Evolutionary conservation across 2,888 invertebrate species (phyloP), one percentile per base, ranked within the genome.

Genomic region (Chrysolina oricalcia): DNA sequence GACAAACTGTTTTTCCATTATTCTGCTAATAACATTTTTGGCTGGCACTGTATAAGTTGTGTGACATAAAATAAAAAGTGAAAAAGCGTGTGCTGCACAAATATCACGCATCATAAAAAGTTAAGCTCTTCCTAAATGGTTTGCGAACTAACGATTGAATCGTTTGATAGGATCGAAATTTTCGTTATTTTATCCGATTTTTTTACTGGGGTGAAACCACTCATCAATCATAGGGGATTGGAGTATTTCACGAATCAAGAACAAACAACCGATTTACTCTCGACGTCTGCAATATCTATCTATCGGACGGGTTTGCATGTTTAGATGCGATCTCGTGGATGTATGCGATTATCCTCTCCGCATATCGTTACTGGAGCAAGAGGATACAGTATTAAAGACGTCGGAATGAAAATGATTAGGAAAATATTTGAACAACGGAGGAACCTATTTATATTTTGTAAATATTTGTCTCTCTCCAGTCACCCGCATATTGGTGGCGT

Each of bases 341-440:
- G 59, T 23, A 27, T 8, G 35, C 35, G 59, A 59, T 59, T 59
- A 59, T 59, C n/a, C 27, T 59, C n/a, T 13, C 15, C 59, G 59
- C 35, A 59, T 35, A 59, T 59, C 59, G 59, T 59, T 59, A 13
- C 10, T 53, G 0, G 11, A 17, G 27, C n/a, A 23, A n/a, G n/a
- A 35, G 53, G 53, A 53, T 19, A 21, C 5, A 0, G 59, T 35
- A 8, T 35, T 4, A 35, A 59, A 21, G 56, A 23, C 56, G 56
- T 13, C 5, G 21, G 56, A 56, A 13, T 21, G 56, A 56, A 23
- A 17, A n/a, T 8, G n/a, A 35, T 59, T 59, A 35, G 27, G 59
- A 35, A 27, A 56, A 21, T 23, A 56, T 56, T 56, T 23, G 56
- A 6, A 35, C 8, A 35, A 8, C 35, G 6, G 8, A 35, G 35